phyloP scores from a whole-genome alignment of 2,113 vertebrate genomes.

The Ia io region DNA sequence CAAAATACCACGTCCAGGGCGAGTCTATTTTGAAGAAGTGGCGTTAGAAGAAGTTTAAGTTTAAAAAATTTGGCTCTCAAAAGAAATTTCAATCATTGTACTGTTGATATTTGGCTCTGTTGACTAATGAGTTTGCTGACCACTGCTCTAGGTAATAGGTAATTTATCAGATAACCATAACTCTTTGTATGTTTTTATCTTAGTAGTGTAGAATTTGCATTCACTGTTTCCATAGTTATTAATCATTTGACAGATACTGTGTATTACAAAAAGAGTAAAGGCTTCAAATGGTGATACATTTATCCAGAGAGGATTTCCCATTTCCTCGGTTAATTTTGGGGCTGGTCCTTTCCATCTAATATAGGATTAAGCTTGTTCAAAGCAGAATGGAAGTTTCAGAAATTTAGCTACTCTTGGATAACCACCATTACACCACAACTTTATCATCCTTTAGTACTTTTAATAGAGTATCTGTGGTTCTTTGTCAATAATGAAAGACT shows the following conservation, averaged over 20 bases:
- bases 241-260: not conserved
- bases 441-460: not conserved
- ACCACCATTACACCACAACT: not conserved
- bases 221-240: not conserved
- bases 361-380: not conserved
- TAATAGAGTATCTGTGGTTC: not conserved
- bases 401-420: not conserved
- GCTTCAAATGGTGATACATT: not conserved
- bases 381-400: not conserved
- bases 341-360: not conserved
- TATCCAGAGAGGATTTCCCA: not conserved
- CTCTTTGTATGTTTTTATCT: not conserved
- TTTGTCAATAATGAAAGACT: not conserved
- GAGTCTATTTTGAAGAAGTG: no score
- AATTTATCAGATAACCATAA: not conserved
- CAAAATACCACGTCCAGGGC: no score
- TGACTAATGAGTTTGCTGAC: no score
- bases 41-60: no score
- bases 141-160: not conserved
- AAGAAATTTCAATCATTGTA: no score
- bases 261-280: not conserved
- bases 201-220: not conserved
- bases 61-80: no score
- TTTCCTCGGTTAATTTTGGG: not conserved
- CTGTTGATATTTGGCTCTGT: no score